Percentiles rank a stretch among this genome's conserved stretches.
These are phyloP conservation scores for Brachionus asplanchnoidis DNA, from an alignment of 1,140 invertebrate genomes.

Conservation along the genomic window DNA sequence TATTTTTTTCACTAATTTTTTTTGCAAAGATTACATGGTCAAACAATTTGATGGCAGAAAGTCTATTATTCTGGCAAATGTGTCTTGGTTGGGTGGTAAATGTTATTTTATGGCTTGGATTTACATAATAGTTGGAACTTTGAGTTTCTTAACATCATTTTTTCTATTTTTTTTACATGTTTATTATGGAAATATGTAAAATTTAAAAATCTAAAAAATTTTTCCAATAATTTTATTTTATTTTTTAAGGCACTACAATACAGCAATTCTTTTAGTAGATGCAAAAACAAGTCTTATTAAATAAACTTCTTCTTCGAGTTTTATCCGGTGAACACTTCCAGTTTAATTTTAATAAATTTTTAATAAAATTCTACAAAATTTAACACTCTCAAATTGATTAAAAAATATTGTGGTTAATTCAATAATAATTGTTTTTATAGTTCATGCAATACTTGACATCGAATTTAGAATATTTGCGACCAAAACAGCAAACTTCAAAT, in stretches of 20 bases:
- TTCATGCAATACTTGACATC: background rate
- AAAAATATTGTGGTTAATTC: too few relatives aligned
- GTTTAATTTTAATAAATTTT: background rate
- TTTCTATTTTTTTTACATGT: constrained; percentile 84
- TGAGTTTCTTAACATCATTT: constrained; percentile 84
- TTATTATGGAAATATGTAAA: constrained; percentile 32
- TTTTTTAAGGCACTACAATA: constrained; percentile 5
- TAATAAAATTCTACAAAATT: background rate
- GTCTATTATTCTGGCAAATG: constrained; percentile 87
- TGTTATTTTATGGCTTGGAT: constrained; percentile 96
- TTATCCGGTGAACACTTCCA: background rate
- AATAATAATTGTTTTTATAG: background rate
- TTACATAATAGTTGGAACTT: constrained; percentile 91
- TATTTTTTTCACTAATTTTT: background rate
- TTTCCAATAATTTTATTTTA: background rate
- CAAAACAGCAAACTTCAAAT: constrained; percentile 4
- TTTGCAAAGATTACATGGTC: constrained; percentile 73
- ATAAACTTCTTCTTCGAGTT: background rate
- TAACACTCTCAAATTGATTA: too few relatives aligned
- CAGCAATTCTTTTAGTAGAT: constrained; percentile 18
- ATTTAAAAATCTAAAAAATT: background rate
- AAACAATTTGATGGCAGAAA: constrained; percentile 84
- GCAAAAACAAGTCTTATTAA: background rate
- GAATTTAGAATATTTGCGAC: background rate
- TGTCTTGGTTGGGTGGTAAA: constrained; percentile 88